These are phyloP conservation scores for Macropus fuliginosus DNA, from an alignment of 2,797 vertebrate species.

Conservation along the genomic window DNA sequence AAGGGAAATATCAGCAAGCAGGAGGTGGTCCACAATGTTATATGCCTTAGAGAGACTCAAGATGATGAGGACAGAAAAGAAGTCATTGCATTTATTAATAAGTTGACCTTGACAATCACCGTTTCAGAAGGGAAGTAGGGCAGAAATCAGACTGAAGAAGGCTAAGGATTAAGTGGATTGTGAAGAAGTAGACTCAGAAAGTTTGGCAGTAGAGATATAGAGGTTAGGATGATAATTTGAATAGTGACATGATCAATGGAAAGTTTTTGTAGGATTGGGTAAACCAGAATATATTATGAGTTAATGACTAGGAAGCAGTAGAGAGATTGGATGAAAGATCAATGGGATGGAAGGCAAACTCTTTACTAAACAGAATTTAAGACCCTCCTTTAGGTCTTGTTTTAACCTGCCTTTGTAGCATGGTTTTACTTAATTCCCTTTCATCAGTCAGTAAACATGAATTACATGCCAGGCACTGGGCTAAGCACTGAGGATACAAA, in stretches of 20 bases:
- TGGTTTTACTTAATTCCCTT: neutral
- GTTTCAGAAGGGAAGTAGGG: neutral
- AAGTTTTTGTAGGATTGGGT: neutral
- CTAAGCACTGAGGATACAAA: neutral
- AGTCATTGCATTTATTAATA: neutral
- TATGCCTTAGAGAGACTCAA: neutral
- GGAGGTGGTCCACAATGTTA: neutral
- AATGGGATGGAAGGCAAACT: neutral
- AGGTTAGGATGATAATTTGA: neutral
- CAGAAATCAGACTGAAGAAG: neutral
- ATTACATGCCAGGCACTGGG: neutral
- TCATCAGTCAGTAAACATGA: neutral
- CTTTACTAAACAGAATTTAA: neutral
- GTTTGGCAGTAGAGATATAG: neutral
- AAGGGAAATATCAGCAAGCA: neutral
- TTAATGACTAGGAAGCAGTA: neutral
- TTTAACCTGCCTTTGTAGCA: neutral
- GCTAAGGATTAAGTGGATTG: neutral
- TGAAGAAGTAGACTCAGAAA: neutral
- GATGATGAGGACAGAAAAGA: neutral
- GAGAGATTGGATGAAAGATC: neutral
- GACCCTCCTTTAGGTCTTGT: neutral
- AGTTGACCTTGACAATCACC: neutral
- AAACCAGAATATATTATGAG: neutral
- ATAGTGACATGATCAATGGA: neutral